Conservation (phyloP, 2,113 vertebrate species). For the Acanthochromis polyacanthus region DNA sequence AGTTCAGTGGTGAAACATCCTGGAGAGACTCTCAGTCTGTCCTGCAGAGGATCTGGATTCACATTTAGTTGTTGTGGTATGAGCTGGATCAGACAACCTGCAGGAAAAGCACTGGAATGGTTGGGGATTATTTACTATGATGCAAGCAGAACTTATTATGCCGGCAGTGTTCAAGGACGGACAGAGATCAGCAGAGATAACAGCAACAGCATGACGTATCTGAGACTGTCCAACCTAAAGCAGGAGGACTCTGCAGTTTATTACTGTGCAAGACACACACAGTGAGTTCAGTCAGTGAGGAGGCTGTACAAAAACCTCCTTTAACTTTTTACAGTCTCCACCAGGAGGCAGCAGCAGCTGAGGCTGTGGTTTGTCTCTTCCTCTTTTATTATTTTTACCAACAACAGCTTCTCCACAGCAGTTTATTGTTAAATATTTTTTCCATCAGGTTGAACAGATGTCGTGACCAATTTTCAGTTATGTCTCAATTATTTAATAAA, state of each 20-base stretch:
- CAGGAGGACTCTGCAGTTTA: conserved; percentile 66
- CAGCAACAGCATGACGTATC: conserved; percentile 20
- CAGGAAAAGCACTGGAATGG: too few relatives aligned
- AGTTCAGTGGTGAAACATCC: conserved; percentile 37
- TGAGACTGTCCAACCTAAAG: conserved; percentile 47
- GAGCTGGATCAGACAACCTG: not conserved
- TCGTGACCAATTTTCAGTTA: too few relatives aligned
- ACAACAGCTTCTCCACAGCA: too few relatives aligned
- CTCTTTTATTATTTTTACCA: too few relatives aligned
- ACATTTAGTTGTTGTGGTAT: conserved; percentile 4
- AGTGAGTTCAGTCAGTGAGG: rapidly evolving
- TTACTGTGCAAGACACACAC: conserved; percentile 60
- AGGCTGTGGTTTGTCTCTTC: too few relatives aligned
- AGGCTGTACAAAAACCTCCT: conserved; percentile 28
- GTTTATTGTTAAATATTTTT: too few relatives aligned
- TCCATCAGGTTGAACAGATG: too few relatives aligned
- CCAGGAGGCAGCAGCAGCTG: too few relatives aligned
- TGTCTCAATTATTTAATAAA: too few relatives aligned
- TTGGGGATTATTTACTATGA: rapidly evolving
- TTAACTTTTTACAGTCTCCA: too few relatives aligned
- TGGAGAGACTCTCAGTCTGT: conserved; percentile 56
- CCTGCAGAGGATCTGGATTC: conserved; percentile 26
- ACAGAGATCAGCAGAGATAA: conserved; percentile 15
- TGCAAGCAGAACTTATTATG: conserved; percentile 4
- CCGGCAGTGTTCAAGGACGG: conserved; percentile 22